Base-by-base conservation (phyloP, 2,797 vertebrate species). In the Sternotherus odoratus region DNA sequence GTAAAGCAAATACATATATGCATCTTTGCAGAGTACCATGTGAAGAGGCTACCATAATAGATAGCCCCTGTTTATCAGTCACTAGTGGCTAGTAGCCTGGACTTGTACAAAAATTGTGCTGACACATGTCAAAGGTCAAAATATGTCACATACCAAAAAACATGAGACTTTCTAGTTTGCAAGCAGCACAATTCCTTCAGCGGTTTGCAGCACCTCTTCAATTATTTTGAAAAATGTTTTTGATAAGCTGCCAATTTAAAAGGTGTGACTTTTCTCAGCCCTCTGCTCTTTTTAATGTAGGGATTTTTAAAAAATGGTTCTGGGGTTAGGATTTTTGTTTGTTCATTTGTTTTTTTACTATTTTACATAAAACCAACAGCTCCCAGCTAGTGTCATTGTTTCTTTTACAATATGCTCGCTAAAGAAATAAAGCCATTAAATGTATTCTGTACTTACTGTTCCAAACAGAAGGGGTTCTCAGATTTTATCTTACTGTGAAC, bases 181-280 rank as follows among this genome's bases (percentile, higher is more conserved):
- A 69, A 92, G 89, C 79, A 79, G 85, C 89, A 79, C 74, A 17
- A 78, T 93, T 72, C 50, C 75, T 51, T 86, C 1, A 1, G 86
- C 88, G 87, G 92, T 95, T 96, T 88, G 36, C 93, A 93, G 43
- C 93, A 93, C 93, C 91, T 93, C 92, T 90, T 72, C 5, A 30
- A 93, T 94, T 89, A 92, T 89, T 95, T 95, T 93, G 80, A 84
- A 48, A 93, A 91, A 78, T 79, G 33, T 19, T 94, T 92, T 86
- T 93, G 93, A 91, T 95, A 57, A 0, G 0, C 77, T 95, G 89
- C 81, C 94, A 94, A 4, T 87, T 93, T 93, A 93, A 89, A 95
- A 75, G 81, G 87, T 91, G 53, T 83, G 80, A 92, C 75, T 91
- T 88, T 89, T 11, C 0, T 82, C 85, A 89, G 75, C 12, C 5